phyloP scores from a whole-genome alignment of 2,888 invertebrate species.

The Peribatodes rhomboidaria region DNA sequence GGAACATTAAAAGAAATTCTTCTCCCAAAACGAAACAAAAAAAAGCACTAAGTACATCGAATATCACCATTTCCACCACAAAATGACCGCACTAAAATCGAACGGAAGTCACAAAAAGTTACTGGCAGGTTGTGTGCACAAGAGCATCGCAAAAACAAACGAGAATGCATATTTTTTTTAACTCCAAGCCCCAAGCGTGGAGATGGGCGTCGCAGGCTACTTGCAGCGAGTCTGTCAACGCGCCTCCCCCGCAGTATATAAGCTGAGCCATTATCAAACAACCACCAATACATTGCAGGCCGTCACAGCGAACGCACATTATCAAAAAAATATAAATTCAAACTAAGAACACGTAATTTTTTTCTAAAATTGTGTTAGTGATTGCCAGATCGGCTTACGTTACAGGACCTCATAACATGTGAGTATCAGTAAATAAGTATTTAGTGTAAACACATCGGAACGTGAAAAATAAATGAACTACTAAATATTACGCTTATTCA shows the following conservation, averaged over 20 bases:
- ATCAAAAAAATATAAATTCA: constrained; percentile 53
- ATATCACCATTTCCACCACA: constrained; percentile 5
- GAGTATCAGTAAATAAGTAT: constrained; percentile 58
- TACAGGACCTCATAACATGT: constrained; percentile 77
- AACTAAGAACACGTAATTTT: constrained; percentile 50
- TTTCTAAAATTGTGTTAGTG: constrained; percentile 73
- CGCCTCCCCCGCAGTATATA: constrained; percentile 73
- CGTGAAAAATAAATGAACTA: no score
- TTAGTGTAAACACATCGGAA: constrained; percentile 22
- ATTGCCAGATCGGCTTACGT: constrained; percentile 59
- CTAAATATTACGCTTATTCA: background rate
- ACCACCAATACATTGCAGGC: constrained; percentile 81
- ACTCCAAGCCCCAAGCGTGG: constrained; percentile 55
- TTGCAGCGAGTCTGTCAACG: constrained; percentile 69
- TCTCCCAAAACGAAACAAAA: no score
- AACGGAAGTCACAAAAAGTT: constrained; percentile 29
- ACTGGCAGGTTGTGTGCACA: constrained; percentile 21
- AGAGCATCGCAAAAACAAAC: constrained; percentile 38
- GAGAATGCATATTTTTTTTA: constrained; percentile 44
- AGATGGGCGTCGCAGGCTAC: constrained; percentile 67
- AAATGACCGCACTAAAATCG: constrained; percentile 14
- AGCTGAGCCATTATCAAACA: constrained; percentile 72
- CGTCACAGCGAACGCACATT: constrained; percentile 76
- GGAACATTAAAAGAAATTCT: no score
- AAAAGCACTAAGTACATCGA: constrained; percentile 2